Base-by-base conservation (phyloP, 2,888 invertebrate species). In the Tachina fera region DNA sequence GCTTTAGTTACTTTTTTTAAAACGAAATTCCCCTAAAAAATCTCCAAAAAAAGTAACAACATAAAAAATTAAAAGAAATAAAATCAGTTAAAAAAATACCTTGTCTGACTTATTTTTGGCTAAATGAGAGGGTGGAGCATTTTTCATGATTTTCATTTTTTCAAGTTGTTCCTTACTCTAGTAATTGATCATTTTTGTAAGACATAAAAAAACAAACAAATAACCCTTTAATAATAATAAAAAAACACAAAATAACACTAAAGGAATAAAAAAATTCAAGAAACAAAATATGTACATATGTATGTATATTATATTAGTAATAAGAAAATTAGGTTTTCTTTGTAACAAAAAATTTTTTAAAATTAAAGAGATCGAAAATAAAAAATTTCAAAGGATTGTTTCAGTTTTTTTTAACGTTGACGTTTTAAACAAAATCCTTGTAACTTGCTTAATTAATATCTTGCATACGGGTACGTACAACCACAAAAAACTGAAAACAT, bases 71-170 rank as follows among this genome's bases (percentile, higher is more conserved):
- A 60, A 16, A 58, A 61, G 31, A 51, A 60, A 86, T 49, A 60
- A 45, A 58, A 68, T 60, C 60, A 49, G 76, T 61, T 65, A 78
- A 61, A 16, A n/a, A 76, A 88, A 94, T 94, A 97, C 97, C 97
- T 97, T 96, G 91, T 96, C 96, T 31, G 97, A 97, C 93, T 96
- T 96, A 92, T 95, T 96, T 95, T 95, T 97, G 93, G 95, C 95
- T 93, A 96, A 93, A 94, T 97, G 95, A 89, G 97, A 97, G 72
- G 97, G 97, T 90, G 97, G 97, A 88, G 97, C 97, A 94, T 96
- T 95, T 93, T 97, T 95, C 89, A 97, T 95, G 91, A 96, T 95
- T 93, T 96, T 95, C 94, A 97, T 95, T 93, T 96, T 95, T 92
- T 91, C 92, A 91, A 92, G 91, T 89, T 91, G 91, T 89, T 92